These are phyloP conservation scores for Oreotragus oreotragus DNA, from an alignment of 2,113 vertebrate species.

Conservation along the genomic window DNA sequence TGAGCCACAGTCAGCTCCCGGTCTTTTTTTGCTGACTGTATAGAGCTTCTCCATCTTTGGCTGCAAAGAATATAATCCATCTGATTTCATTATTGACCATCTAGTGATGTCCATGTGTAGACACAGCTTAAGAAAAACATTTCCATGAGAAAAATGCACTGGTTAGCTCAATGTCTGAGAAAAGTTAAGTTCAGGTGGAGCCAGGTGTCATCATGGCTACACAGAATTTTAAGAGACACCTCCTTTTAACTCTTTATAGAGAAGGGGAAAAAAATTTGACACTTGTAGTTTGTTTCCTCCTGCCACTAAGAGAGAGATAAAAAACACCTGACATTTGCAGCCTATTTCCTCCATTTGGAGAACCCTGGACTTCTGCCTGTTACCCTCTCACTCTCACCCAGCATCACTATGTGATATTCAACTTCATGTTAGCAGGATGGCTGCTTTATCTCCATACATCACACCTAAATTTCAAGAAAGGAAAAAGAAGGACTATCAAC, in stretches of 20 bases:
- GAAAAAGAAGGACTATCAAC: neutral
- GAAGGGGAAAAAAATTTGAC: neutral
- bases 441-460: neutral
- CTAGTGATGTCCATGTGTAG: neutral
- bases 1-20: neutral
- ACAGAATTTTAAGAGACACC: neutral
- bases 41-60: neutral
- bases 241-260: neutral
- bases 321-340: neutral
- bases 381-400: neutral
- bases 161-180: neutral
- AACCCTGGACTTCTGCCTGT: too few species aligned
- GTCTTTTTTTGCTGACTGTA: neutral
- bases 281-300: neutral
- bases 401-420: neutral
- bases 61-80: neutral
- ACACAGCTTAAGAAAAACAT: neutral
- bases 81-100: neutral
- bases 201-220: neutral
- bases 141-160: neutral
- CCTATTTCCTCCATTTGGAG: neutral
- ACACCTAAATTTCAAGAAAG: neutral
- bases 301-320: neutral
- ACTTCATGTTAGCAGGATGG: neutral
- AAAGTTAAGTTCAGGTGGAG: neutral